Percentiles rank a stretch among this genome's conserved stretches.
phyloP scores from a whole-genome alignment of 37 sponge, comb jelly and placozoan genomes.

The Aphrocallistes beatrix region DNA sequence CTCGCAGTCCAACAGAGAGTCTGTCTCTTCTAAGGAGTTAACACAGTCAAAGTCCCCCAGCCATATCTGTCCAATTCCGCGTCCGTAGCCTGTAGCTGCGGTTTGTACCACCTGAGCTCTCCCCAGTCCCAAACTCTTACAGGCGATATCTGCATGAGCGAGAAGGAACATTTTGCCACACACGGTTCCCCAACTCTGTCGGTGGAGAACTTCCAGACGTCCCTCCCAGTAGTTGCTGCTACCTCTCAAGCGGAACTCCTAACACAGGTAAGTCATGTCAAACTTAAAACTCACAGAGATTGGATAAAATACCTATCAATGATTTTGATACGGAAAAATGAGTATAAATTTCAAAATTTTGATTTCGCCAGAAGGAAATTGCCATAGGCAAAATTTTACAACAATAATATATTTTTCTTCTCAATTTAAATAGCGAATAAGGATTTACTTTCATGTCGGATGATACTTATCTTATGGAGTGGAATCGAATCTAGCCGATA shows the following conservation, averaged over 20 bases:
- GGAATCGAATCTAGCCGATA: no score
- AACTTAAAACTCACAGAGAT: no score
- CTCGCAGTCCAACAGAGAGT: not conserved
- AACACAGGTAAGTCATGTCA: no score
- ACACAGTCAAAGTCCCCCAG: not conserved
- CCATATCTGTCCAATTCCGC: not conserved
- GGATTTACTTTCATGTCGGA: no score
- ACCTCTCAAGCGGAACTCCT: not conserved
- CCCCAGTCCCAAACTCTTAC: slow-evolving; percentile 12
- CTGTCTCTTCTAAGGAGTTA: not conserved
- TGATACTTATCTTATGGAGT: no score
- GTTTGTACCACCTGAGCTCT: not conserved
- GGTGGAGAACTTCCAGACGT: not conserved
- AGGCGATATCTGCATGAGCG: slow-evolving; percentile 2
- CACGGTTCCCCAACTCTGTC: not conserved
- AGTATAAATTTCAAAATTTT: no score
- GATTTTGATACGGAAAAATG: no score
- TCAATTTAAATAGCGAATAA: no score
- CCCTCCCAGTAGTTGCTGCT: slow-evolving; percentile 12
- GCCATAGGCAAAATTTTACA: no score
- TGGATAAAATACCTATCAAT: no score
- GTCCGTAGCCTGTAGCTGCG: not conserved
- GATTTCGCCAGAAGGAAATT: no score
- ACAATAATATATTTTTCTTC: no score
- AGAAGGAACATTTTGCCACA: not conserved